phyloP scores from a whole-genome alignment of 2,797 vertebrate genomes.

The Lepilemur septentrionalis region DNA sequence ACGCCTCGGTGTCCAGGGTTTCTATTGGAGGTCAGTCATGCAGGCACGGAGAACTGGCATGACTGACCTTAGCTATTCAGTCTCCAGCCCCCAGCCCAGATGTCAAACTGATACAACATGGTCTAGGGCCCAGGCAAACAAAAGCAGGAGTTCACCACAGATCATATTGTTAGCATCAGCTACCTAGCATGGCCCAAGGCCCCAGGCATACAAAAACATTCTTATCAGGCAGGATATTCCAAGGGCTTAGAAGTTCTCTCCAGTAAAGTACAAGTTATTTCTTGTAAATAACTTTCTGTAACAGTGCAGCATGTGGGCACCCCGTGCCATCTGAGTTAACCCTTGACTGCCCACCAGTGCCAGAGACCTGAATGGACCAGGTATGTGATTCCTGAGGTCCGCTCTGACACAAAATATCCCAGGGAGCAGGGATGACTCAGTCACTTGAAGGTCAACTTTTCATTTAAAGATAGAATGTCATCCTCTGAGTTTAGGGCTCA shows the following conservation, averaged over 20 bases:
- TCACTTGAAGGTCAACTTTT: background rate
- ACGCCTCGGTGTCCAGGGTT: background rate
- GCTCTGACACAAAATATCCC: background rate
- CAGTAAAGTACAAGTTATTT: background rate
- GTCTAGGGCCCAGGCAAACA: background rate
- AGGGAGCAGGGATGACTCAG: background rate
- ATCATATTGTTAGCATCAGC: background rate
- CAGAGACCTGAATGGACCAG: background rate
- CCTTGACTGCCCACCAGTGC: background rate
- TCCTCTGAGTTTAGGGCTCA: background rate
- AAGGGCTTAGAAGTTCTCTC: background rate
- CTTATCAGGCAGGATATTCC: background rate
- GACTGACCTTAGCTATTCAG: background rate
- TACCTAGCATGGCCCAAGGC: background rate
- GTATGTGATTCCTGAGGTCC: background rate
- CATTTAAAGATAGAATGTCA: background rate
- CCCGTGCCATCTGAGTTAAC: background rate
- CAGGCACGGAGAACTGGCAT: no score
- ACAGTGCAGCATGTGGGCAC: background rate
- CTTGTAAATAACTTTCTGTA: no score
- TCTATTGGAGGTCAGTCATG: background rate
- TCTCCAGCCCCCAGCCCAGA: background rate
- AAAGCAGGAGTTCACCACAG: background rate
- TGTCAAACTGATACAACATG: background rate
- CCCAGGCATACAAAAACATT: background rate